Conservation (phyloP, 2,888 invertebrate genomes). For the Tetanocera ferruginea region DNA sequence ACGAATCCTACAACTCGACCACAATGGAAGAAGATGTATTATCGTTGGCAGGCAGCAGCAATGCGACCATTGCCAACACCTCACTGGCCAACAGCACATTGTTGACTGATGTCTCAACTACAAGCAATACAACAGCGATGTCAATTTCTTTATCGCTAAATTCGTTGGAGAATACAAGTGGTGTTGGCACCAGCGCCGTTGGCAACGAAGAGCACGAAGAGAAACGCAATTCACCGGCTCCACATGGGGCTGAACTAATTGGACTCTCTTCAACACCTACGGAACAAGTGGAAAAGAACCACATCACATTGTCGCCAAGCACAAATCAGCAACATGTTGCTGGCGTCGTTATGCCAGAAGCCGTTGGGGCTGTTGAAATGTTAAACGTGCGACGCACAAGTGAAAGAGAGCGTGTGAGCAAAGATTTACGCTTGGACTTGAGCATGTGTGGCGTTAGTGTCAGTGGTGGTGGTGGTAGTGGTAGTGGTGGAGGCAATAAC, state of each 20-base stretch:
- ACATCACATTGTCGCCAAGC: conserved; percentile 33
- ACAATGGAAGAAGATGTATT: conserved; percentile 68
- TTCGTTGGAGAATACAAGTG: conserved; percentile 54
- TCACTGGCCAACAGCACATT: conserved; percentile 41
- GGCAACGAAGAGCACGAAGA: conserved; percentile 32
- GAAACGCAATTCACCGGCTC: conserved; percentile 38
- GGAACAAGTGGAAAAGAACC: conserved; percentile 54
- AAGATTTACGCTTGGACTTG: conserved; percentile 67
- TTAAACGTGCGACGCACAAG: conserved; percentile 40
- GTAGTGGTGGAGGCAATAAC: conserved; percentile 16
- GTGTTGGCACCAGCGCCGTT: conserved; percentile 42
- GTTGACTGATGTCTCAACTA: conserved; percentile 40
- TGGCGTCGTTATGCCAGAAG: conserved; percentile 30
- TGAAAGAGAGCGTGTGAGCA: conserved; percentile 59
- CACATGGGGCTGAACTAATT: not conserved
- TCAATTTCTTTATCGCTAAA: conserved; percentile 55
- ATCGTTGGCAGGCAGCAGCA: conserved; percentile 70
- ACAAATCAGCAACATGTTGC: conserved; percentile 49
- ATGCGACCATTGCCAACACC: not conserved
- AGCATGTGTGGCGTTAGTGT: conserved; percentile 32
- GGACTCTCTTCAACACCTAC: conserved; percentile 28
- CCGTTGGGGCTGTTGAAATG: conserved; percentile 27
- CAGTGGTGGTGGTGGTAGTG: not conserved
- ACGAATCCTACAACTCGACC: conserved; percentile 62
- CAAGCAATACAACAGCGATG: conserved; percentile 39